These are phyloP conservation scores for Scolopax rusticola DNA, from an alignment of 2,797 vertebrate species.

Conservation along the genomic window DNA sequence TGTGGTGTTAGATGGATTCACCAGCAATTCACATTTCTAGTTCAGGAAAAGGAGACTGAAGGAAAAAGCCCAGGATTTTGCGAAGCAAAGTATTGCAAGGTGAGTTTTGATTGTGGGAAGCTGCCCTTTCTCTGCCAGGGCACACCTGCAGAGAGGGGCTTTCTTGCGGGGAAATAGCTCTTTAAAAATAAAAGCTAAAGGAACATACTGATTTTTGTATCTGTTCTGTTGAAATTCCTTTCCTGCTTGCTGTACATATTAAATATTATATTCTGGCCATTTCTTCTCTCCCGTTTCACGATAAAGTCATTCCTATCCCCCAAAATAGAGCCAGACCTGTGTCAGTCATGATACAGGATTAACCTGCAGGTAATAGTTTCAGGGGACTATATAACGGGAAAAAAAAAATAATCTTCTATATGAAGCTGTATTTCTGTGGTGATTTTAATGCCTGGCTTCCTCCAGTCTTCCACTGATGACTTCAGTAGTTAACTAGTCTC, in stretches of 20 bases:
- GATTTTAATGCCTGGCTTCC: background rate
- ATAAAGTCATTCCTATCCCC: background rate
- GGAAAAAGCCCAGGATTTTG: background rate
- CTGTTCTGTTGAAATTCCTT: background rate
- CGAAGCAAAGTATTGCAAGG: background rate
- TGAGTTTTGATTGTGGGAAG: background rate
- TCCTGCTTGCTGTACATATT: background rate
- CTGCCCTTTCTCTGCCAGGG: background rate
- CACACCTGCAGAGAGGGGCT: background rate
- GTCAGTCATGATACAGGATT: background rate
- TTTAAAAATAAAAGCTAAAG: background rate
- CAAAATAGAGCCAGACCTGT: background rate
- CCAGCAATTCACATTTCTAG: background rate
- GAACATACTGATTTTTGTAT: background rate
- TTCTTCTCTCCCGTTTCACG: background rate
- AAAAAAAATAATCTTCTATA: background rate
- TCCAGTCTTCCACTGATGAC: background rate
- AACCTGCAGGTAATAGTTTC: background rate
- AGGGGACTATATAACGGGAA: background rate
- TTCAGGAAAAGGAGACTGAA: background rate
- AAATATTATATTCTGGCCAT: background rate
- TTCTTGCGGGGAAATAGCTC: background rate
- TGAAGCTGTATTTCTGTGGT: background rate
- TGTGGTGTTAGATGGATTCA: rapidly evolving
- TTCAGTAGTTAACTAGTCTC: background rate